phyloP scores from a whole-genome alignment of 2,888 invertebrate species.

The Drosophila acutilabella region DNA sequence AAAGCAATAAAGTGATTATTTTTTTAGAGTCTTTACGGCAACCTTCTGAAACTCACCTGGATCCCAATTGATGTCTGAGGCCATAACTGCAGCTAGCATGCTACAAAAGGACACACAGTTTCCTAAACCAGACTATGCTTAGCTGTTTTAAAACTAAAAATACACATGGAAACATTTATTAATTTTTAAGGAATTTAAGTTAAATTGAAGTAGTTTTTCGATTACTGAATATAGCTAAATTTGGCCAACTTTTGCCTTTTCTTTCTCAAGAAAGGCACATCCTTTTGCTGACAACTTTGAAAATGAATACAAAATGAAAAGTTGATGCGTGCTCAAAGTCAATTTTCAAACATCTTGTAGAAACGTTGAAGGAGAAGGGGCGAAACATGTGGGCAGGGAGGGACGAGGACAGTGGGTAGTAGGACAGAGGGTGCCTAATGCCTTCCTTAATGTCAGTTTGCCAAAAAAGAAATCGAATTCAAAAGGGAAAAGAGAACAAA shows the following conservation, averaged over 20 bases:
- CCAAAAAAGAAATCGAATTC: conserved; percentile 4
- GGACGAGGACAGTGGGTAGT: background rate
- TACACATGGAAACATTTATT: too few relatives aligned
- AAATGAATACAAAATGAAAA: conserved; percentile 23
- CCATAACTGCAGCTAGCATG: conserved; percentile 85
- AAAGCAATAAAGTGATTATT: background rate
- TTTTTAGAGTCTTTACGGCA: background rate
- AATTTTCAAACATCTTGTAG: conserved; percentile 32
- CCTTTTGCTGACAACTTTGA: conserved; percentile 4
- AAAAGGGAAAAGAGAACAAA: background rate
- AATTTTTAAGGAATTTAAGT: too few relatives aligned
- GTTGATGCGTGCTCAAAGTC: conserved; percentile 46
- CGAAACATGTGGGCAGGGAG: too few relatives aligned
- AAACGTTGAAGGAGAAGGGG: background rate
- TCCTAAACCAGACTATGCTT: background rate
- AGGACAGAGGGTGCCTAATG: background rate
- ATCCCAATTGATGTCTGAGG: conserved; percentile 85
- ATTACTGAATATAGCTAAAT: conserved; percentile 49
- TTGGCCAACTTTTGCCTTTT: conserved; percentile 7
- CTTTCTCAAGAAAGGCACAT: conserved; percentile 1
- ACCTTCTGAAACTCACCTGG: conserved; percentile 79
- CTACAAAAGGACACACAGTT: conserved; percentile 45
- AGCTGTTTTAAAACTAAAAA: background rate
- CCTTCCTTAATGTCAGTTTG: conserved; percentile 34
- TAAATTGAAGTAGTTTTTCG: conserved; percentile 7